Base-by-base conservation (phyloP, 2,888 invertebrate genomes). In the Andrena haemorrhoa region DNA sequence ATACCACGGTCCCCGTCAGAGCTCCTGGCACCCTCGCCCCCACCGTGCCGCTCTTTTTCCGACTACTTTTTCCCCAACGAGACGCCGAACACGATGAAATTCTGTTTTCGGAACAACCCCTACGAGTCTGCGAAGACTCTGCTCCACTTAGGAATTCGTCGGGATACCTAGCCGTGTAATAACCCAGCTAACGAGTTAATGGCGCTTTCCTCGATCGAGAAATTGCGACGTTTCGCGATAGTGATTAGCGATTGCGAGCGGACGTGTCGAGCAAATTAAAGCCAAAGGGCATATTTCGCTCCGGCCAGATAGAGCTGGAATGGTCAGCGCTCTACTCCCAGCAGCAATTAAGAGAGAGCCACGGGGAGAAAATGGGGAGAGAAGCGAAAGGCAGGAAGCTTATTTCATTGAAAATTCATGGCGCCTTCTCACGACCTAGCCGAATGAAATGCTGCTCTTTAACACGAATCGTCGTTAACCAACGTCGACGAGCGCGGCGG, bases 401-500 rank as follows among this genome's bases (percentile, higher is more conserved):
- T 47, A 23, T 56, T 69, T 26, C 33, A 1, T 10, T 29, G 23
- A 75, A 41, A 60, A 69, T 70, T 61, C 60, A 61, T 70, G 33
- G n/a, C 49, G 20, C n/a, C 41, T 70, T 60, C 60, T 69, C 60
- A 35, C 49, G 35, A 61, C 8, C 12, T 35, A 7, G 7, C 10
- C 26, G 47, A 69, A 69, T 16, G 69, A 60, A 60, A 60, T 29
- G 47, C 75, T 56, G 29, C 26, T 69, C 33, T 69, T 75, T 60
- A 26, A 73, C 73, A 23, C 73, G 73, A 60, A 69, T 74, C 64
- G 26, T 33, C 20, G 58, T 35, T 53, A 31, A n/a, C 10, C 12
- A 23, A 26, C 47, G 58, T 6, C 31, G 68, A 69, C 20, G 35
- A 31, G 51, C 3, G 29, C 29, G 3, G 16, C 29, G 12, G n/a